Evolutionary conservation across 2,113 vertebrate genomes (phyloP).

Genomic region (Fulica atra): DNA sequence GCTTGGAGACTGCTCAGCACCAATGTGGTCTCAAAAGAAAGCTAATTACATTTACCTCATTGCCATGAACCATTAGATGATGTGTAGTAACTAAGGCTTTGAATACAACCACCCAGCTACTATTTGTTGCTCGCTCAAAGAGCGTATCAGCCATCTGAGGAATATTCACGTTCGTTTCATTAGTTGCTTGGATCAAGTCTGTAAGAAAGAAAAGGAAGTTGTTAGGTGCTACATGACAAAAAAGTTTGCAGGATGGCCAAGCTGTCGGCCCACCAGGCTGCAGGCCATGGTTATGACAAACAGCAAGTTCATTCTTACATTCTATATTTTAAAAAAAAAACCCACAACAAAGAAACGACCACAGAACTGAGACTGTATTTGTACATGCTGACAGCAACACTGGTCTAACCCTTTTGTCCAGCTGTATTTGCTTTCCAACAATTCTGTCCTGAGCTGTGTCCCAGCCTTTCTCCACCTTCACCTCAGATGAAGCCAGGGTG

Average conservation of each 20-base stretch:
- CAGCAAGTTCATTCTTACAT: neutral
- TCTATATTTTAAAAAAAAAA: neutral
- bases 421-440: neutral
- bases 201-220: neutral
- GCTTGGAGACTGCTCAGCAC: neutral
- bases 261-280: neutral
- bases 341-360: neutral
- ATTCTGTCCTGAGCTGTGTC: neutral
- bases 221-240: neutral
- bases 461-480: neutral
- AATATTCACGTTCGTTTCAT: constrained; percentile 98
- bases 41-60: constrained; percentile 83
- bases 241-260: neutral
- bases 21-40: neutral
- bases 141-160: constrained; percentile 97
- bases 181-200: constrained; percentile 99
- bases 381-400: neutral
- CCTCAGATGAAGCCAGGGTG: neutral
- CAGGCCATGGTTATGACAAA: neutral
- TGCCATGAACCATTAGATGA: constrained; percentile 98
- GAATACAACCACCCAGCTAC: constrained; percentile 98
- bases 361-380: neutral
- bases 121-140: constrained; percentile 95
- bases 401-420: neutral
- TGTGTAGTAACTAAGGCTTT: constrained; percentile 98